Conservation (phyloP, 2,113 vertebrate genomes). For the Oreochromis niloticus region DNA sequence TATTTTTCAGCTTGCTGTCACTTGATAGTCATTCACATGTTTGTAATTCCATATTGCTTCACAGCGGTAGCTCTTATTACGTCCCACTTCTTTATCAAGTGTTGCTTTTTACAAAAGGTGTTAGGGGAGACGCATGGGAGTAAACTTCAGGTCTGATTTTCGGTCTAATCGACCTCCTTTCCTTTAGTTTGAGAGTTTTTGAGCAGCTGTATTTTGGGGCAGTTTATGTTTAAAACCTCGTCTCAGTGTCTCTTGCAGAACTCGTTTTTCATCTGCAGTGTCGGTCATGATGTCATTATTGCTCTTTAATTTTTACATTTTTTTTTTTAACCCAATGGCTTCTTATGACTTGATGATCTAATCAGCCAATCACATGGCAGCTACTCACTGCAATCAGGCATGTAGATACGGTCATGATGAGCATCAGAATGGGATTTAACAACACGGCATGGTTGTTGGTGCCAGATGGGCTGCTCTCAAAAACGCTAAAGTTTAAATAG, state of each 20-base stretch:
- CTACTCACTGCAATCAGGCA: not conserved
- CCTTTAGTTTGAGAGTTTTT: not conserved
- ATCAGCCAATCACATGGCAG: not conserved
- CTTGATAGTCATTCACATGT: not conserved
- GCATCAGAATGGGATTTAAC: not conserved
- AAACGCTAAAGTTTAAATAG: not conserved
- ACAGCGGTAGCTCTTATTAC: not conserved
- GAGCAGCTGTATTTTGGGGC: not conserved
- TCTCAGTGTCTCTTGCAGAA: not conserved
- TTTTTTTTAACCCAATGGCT: not conserved
- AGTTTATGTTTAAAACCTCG: not conserved
- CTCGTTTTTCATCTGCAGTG: not conserved
- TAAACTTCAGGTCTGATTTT: not conserved
- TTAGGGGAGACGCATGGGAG: conserved; percentile 42
- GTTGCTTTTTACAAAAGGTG: conserved; percentile 18
- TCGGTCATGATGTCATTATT: not conserved
- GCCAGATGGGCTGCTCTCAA: not conserved
- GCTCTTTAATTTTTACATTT: not conserved
- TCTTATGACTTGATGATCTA: not conserved
- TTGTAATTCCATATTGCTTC: conserved; percentile 11
- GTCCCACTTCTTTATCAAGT: not conserved
- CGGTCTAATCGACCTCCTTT: not conserved
- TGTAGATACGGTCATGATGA: not conserved
- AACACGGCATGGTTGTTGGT: not conserved
- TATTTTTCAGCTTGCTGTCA: not conserved